Evolutionary conservation across 2,888 invertebrate species (phyloP), one percentile per base, ranked within the genome.

Genomic region (Zygothrica quintamaculata): DNA sequence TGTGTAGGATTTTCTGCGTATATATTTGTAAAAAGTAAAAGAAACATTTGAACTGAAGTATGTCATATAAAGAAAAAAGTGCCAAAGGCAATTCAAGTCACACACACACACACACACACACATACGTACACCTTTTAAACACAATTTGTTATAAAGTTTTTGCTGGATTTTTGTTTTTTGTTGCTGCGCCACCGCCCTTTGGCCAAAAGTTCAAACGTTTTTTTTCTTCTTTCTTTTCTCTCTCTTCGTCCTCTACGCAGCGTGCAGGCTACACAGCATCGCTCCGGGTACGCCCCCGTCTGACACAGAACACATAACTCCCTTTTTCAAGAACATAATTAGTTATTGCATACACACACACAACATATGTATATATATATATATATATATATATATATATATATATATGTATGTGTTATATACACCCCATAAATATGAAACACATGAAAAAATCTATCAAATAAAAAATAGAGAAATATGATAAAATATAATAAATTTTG

Each of bases 151-250:
- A 46, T 26, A 31, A 40, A 33, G 22, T 31, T 15, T 36, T 6
- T n/a, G n/a, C n/a, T n/a, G n/a, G n/a, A n/a, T 25, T 51, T 12
- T 40, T 40, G 8, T 33, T 56, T 11, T 3, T 16, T 43, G 29
- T 48, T 67, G 68, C 25, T 50, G 50, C 67, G 68, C 57, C 72
- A 43, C 57, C 72, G 68, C 68, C 68, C 67, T 65, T 43, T 40
- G 18, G 37, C 15, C 37, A 53, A 55, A 53, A 44, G 39, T 22
- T 7, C 57, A 46, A 56, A 42, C 11, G 36, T 37, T 52, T 43
- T 22, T 2, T 16, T 13, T 13, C n/a, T 15, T 9, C 25, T 18
- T n/a, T 42, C 26, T 16, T 25, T 6, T 26, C 7, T 33, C 12
- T 18, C 13, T n/a, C n/a, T n/a, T n/a, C n/a, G n/a, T n/a, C n/a